Percentiles rank a stretch among this genome's conserved stretches.
Evolutionary conservation across 2,888 invertebrate species (phyloP).

Genomic region (Netelia inedita): DNA sequence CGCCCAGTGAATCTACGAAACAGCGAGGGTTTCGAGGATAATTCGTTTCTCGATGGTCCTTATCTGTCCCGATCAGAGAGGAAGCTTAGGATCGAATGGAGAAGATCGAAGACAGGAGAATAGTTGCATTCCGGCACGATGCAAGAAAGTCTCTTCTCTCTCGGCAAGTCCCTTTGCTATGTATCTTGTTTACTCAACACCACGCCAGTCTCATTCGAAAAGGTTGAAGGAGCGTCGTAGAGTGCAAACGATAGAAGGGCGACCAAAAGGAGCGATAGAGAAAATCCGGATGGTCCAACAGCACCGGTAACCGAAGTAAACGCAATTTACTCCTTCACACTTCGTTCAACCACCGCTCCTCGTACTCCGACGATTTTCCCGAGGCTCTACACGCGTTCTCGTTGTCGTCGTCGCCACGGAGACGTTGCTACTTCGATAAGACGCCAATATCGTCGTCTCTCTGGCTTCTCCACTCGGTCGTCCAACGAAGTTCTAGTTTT

Average conservation of each 20-base stretch:
- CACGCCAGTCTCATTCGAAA: constrained; percentile 28
- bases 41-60: constrained; percentile 65
- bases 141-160: constrained; percentile 7
- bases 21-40: constrained; percentile 32
- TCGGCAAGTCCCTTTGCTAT: constrained; percentile 1
- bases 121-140: constrained; percentile 34
- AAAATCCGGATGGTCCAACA: constrained; percentile 20
- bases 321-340: constrained; percentile 63
- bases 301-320: constrained; percentile 55
- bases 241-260: neutral
- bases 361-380: neutral
- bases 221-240: constrained; percentile 22
- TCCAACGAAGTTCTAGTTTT: constrained; percentile 46
- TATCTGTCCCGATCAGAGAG: constrained; percentile 48
- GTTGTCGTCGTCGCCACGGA: neutral
- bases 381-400: constrained; percentile 4
- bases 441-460: constrained; percentile 57
- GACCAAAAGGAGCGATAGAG: constrained; percentile 30
- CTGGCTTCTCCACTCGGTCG: constrained; percentile 30
- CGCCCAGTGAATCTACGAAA: neutral
- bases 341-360: constrained; percentile 33
- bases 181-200: constrained; percentile 48
- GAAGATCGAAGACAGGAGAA: constrained; percentile 23
- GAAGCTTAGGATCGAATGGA: constrained; percentile 35
- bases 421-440: constrained; percentile 53